Percentiles rank a stretch among this genome's conserved stretches.
phyloP scores from a whole-genome alignment of 2,888 invertebrate genomes.

The Exocentrus adspersus region DNA sequence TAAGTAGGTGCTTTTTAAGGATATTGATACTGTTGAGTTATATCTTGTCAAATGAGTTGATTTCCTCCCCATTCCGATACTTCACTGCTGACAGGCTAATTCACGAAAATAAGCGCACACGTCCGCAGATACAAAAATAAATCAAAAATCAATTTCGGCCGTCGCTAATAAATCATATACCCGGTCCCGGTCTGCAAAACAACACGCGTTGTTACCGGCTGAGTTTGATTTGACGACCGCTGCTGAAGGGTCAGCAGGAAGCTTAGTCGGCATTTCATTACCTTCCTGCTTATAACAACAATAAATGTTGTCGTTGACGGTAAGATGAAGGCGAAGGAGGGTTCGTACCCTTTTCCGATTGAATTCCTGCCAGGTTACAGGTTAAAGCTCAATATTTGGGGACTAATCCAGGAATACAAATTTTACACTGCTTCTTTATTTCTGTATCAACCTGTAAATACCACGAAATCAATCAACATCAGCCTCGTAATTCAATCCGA shows the following conservation, averaged over 20 bases:
- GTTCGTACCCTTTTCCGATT: slow-evolving; percentile 4
- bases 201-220: slow-evolving; percentile 8
- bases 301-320: slow-evolving; percentile 10
- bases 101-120: background rate
- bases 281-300: slow-evolving; percentile 18
- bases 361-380: background rate
- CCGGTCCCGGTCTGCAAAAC: background rate
- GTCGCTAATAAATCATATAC: slow-evolving; percentile 11
- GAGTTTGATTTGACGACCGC: slow-evolving; percentile 17
- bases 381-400: background rate
- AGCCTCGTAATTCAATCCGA: background rate
- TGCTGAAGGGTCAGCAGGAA: slow-evolving; percentile 19
- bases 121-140: slow-evolving; percentile 18
- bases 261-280: slow-evolving; percentile 16
- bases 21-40: too few relatives aligned
- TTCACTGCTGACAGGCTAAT: slow-evolving; percentile 10
- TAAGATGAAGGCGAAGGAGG: slow-evolving; percentile 4
- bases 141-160: slow-evolving; percentile 21
- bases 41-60: background rate
- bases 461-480: too few relatives aligned
- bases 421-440: too few relatives aligned
- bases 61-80: background rate
- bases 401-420: too few relatives aligned
- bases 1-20: too few relatives aligned
- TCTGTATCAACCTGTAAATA: too few relatives aligned